Base-by-base conservation (phyloP, 2,113 vertebrate genomes). In the Ammodramus savannarum region DNA sequence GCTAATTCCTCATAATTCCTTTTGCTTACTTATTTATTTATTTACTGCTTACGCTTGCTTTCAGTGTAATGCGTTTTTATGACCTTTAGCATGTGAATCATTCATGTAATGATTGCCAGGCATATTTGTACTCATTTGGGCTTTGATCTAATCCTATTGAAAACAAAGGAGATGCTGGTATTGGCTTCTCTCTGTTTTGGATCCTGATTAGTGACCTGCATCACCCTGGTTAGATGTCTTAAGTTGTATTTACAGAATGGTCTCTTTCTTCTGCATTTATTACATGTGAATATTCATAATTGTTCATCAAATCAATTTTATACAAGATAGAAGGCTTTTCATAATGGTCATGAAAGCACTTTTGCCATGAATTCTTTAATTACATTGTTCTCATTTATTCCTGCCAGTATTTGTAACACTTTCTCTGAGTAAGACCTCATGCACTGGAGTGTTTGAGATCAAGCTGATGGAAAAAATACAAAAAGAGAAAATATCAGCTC, bases 241-340 rank as follows among this genome's bases (percentile, higher is more conserved):
- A 65, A 89, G 25, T 32, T 87, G 21, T 36, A 48, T 79, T 72
- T 93, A 68, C 77, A 93, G 43, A 66, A 63, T 72, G 18, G 71
- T 73, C 19, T 81, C 55, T 54, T 51, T 85, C 32, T 44, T 82
- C 54, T 85, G 66, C 27, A 73, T 61, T 85, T 74, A 87, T 87
- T 91, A 82, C 2, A 3, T 79, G 69, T 89, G 78, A 87, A 85
- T 92, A 94, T 89, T 91, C 44, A 41, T 89, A 85, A 89, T 65
- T 93, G 57, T 87, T 87, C 89, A 91, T 81, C 62, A 67, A 87
- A 91, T 91, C 49, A 79, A 68, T 91, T 95, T 89, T 87, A n/a
- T 36, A 58, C 26, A 16, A 77, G 86, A 78, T 81, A 63, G 63
- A 66, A 74, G 31, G 73, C 59, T 94, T 92, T 94, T 92, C 55